A percentile compares a stretch with the other conserved stretches of the same genome.
Evolutionary conservation across 2,113 vertebrate species (phyloP).

Genomic region (Phasianus colchicus): DNA sequence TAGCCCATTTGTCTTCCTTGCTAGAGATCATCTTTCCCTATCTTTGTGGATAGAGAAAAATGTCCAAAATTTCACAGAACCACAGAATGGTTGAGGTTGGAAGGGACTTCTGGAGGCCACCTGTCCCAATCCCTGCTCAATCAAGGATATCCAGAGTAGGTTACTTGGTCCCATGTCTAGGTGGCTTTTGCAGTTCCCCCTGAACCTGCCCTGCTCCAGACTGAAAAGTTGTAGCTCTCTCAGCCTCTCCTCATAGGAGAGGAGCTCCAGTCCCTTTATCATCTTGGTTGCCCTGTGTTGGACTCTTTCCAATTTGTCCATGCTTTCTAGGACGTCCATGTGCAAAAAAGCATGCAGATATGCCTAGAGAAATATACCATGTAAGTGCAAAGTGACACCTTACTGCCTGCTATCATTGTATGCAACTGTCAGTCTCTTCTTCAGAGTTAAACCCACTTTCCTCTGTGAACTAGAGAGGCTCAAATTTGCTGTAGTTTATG

Average conservation of each 20-base stretch:
- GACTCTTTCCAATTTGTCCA: background rate
- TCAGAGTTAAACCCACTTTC: background rate
- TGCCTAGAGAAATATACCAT: background rate
- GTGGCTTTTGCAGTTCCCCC: background rate
- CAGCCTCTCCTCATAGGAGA: background rate
- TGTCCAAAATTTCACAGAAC: background rate
- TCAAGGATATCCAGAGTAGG: background rate
- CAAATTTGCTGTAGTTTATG: background rate
- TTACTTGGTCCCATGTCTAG: background rate
- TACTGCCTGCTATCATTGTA: background rate
- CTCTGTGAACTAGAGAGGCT: background rate
- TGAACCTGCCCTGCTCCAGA: background rate
- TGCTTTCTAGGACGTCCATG: background rate
- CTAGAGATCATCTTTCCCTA: background rate
- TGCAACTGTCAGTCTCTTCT: background rate
- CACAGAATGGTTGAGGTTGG: background rate
- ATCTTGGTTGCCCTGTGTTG: background rate
- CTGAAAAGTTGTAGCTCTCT: background rate
- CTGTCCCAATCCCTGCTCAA: background rate
- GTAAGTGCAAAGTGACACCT: rapidly evolving
- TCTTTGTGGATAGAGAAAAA: background rate
- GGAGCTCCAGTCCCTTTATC: background rate
- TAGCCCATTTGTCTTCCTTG: background rate
- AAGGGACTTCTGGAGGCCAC: background rate
- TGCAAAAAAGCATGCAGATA: background rate